Evolutionary conservation across 1,140 invertebrate species (phyloP), one percentile per base, ranked within the genome.

Genomic region (Zelostemma sp.): DNA sequence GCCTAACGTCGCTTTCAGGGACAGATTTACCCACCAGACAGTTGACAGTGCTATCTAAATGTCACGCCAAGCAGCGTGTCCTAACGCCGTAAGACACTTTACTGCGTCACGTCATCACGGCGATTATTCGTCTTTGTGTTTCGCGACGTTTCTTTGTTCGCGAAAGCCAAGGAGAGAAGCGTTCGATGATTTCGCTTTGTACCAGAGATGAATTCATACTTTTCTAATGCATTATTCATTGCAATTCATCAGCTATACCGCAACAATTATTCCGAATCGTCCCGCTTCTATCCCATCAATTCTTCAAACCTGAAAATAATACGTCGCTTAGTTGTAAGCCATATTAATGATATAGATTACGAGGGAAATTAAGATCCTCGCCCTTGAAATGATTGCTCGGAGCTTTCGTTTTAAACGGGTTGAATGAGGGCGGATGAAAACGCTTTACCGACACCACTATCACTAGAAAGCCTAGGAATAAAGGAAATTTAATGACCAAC

Each of bases 21-120:
- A 82, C 79, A 76, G 80, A 82, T 83, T 83, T 81, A 79, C 77
- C 77, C 71, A 47, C 68, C 60, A 76, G 76, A 80, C 73, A 72
- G 78, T 81, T 82, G 80, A 82, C 79, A 76, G 78, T 61, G 76
- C 77, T 83, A 81, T 83, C 80, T 82, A 80, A 82, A 78, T 79
- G 80, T 82, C 80, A 75, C 54, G 56, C 68, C 55, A 64, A 73
- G 53, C 66, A 66, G 57, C 61, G 73, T 75, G 78, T 80, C 76
- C 71, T 76, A 79, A 80, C 69, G 76, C 72, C 71, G 76, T 47
- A 64, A 64, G 63, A 56, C 63, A 72, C 60, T 67, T 72, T 67
- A 60, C 59, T 60, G 56, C 59, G 64, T 64, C 60, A 72, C 31
- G 55, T 63, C 60, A 57, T 31, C 63, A 45, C 48, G 62, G 47